These are phyloP conservation scores for Sitophilus oryzae DNA, from an alignment of 1,140 invertebrate species.

Conservation along the genomic window DNA sequence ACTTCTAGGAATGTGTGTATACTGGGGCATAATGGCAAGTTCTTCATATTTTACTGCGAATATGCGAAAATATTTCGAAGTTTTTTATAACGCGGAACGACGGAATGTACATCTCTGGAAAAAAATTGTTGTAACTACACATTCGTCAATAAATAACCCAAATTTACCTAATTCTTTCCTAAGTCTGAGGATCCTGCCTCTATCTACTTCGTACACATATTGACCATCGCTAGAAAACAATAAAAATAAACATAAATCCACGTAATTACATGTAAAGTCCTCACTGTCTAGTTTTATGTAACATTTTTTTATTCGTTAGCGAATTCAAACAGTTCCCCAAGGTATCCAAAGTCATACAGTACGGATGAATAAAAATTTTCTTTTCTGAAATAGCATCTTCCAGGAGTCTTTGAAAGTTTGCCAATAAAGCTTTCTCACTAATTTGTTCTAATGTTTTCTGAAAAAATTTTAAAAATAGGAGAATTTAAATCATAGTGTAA, in stretches of 20 bases:
- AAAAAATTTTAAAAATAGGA: slow-evolving; percentile 26
- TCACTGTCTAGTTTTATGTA: slow-evolving; percentile 44
- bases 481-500: too few relatives aligned
- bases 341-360: slow-evolving; percentile 54
- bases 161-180: slow-evolving; percentile 24
- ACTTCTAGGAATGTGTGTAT: too few relatives aligned
- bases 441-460: slow-evolving; percentile 35
- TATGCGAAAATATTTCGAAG: slow-evolving; percentile 17
- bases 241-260: slow-evolving; percentile 1
- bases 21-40: too few relatives aligned
- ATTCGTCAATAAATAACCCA: not conserved
- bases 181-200: slow-evolving; percentile 12
- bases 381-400: slow-evolving; percentile 43
- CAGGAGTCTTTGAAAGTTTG: slow-evolving; percentile 47
- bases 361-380: slow-evolving; percentile 49
- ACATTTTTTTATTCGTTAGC: slow-evolving; percentile 35
- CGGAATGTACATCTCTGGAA: slow-evolving; percentile 24
- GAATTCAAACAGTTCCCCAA: slow-evolving; percentile 46
- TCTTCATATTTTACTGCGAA: slow-evolving; percentile 17
- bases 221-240: slow-evolving; percentile 25
- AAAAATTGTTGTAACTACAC: slow-evolving; percentile 1
- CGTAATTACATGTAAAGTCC: slow-evolving; percentile 12
- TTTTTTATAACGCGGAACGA: slow-evolving; percentile 14
- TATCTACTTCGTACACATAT: slow-evolving; percentile 24
- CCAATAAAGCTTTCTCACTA: slow-evolving; percentile 46